A percentile compares a stretch with the other conserved stretches of the same genome.
Conservation (phyloP, 2,113 vertebrate species). For the Eira barbara region DNA sequence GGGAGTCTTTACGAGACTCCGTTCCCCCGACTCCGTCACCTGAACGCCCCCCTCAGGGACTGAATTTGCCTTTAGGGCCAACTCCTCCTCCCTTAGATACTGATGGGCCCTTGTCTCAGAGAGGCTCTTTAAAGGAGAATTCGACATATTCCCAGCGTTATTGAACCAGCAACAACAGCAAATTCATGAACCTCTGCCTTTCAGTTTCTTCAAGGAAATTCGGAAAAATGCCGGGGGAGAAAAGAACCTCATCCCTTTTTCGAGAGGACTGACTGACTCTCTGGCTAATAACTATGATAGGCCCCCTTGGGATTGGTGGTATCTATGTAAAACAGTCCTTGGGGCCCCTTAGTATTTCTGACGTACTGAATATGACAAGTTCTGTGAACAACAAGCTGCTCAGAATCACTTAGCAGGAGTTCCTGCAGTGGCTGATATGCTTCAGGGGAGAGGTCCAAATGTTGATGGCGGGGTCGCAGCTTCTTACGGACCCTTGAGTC, state of each 20-base stretch:
- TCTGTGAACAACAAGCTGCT: not conserved
- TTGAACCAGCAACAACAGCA: no score
- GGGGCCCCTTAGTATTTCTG: not conserved
- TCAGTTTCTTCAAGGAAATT: no score
- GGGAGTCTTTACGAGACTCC: no score
- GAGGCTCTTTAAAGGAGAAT: no score
- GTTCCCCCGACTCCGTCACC: no score
- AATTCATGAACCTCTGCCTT: no score
- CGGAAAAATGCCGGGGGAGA: not conserved
- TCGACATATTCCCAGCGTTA: no score
- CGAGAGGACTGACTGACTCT: not conserved
- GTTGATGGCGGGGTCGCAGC: not conserved
- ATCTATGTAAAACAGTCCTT: not conserved
- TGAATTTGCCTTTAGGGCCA: no score
- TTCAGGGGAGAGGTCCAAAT: not conserved
- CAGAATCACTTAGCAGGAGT: not conserved
- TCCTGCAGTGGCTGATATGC: not conserved
- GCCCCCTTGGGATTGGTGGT: not conserved
- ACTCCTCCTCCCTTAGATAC: no score
- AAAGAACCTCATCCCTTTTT: not conserved
- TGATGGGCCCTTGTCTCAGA: no score
- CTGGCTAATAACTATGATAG: not conserved
- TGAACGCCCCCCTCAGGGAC: no score
- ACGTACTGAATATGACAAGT: not conserved
- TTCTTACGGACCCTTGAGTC: not conserved